phyloP scores from a whole-genome alignment of 2,888 invertebrate genomes.

The Sesamia inferens region DNA sequence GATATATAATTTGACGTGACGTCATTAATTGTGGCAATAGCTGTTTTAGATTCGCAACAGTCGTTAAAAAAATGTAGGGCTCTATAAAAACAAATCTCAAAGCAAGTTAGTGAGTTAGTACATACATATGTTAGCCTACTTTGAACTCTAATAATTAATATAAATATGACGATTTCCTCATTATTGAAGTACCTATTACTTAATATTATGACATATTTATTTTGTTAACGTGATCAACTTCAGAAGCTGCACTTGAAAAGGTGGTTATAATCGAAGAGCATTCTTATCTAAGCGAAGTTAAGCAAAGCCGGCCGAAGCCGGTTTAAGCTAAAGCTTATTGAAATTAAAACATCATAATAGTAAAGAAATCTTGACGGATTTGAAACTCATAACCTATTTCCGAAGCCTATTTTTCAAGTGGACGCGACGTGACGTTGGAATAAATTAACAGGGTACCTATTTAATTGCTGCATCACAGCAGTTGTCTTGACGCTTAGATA shows the following conservation, averaged over 20 bases:
- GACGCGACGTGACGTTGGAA: slow-evolving; percentile 15
- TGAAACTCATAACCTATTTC: slow-evolving; percentile 48
- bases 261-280: not conserved
- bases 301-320: not conserved
- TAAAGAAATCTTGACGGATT: slow-evolving; percentile 24
- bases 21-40: not conserved
- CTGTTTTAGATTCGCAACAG: not conserved
- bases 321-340: slow-evolving; percentile 21
- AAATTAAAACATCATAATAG: slow-evolving; percentile 14
- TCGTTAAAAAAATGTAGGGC: not conserved
- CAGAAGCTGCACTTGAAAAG: not conserved
- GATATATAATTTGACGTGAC: too few species aligned
- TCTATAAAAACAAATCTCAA: not conserved
- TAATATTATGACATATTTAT: not conserved
- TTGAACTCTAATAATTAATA: not conserved
- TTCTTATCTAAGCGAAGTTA: not conserved
- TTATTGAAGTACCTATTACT: not conserved
- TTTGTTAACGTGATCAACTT: not conserved
- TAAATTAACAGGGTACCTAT: slow-evolving; percentile 44
- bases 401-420: slow-evolving; percentile 44
- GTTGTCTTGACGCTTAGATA: not conserved
- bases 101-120: not conserved
- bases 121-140: not conserved
- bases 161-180: not conserved
- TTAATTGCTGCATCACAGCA: slow-evolving; percentile 2